Conservation (phyloP, 2,113 vertebrate species). For the Onychorhynchus coronatus region DNA sequence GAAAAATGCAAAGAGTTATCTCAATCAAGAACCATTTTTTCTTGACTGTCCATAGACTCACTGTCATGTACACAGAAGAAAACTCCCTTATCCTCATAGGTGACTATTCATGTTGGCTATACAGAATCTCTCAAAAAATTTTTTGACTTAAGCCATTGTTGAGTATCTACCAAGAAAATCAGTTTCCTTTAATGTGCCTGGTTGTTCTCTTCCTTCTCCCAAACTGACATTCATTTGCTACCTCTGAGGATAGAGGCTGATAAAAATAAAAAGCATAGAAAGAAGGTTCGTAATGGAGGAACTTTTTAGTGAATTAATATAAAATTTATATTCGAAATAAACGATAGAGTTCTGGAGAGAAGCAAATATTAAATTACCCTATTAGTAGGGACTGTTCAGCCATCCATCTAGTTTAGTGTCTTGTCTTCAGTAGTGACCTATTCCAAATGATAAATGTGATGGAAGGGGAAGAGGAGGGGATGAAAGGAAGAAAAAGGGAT, state of each 20-base stretch:
- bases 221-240: not conserved
- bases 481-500: not conserved
- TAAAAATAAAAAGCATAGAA: constrained; percentile 20
- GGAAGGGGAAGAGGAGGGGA: not conserved
- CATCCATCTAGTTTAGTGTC: constrained; percentile 52
- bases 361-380: constrained; percentile 39
- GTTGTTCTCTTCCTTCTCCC: not conserved
- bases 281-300: not conserved
- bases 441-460: constrained; percentile 13
- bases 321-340: constrained; percentile 52
- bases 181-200: not conserved
- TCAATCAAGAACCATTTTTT: not conserved
- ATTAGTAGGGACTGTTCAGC: constrained; percentile 24
- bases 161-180: not conserved
- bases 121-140: not conserved
- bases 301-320: not conserved
- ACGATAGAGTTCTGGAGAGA: not conserved
- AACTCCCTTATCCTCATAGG: not conserved
- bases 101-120: not conserved
- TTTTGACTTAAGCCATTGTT: not conserved
- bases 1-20: not conserved
- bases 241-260: not conserved
- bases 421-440: constrained; percentile 48
- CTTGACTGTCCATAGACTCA: not conserved
- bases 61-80: not conserved